These are phyloP conservation scores for Sipunculus nudus DNA, from an alignment of 2,888 invertebrate genomes.

Conservation along the genomic window DNA sequence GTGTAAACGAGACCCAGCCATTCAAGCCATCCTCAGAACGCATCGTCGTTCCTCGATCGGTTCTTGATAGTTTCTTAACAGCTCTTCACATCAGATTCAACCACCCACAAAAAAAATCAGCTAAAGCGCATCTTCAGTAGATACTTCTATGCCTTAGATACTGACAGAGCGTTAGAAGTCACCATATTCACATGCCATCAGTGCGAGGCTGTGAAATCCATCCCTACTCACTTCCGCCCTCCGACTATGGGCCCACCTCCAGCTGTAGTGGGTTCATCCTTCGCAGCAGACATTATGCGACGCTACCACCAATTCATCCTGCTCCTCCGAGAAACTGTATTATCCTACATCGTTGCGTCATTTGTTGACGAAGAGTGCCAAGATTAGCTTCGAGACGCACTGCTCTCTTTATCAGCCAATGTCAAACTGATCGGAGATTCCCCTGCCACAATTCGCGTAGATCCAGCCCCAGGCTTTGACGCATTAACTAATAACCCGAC, in stretches of 20 bases:
- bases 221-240: neutral
- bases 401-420: neutral
- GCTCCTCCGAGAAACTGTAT: neutral
- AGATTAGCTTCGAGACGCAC: neutral
- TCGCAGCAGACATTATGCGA: slow-evolving; percentile 5
- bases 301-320: slow-evolving; percentile 1
- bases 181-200: neutral
- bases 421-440: neutral
- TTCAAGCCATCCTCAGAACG: neutral
- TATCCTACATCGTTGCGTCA: neutral
- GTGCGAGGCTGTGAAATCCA: neutral
- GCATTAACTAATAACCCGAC: neutral
- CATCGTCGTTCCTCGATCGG: slow-evolving; percentile 1
- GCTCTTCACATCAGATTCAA: slow-evolving; percentile 3
- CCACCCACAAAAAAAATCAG: slow-evolving; percentile 4
- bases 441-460: neutral
- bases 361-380: neutral
- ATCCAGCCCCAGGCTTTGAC: slow-evolving; percentile 2
- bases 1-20: neutral
- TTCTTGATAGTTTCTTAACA: slow-evolving; percentile 1
- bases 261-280: neutral
- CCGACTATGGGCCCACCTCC: neutral
- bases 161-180: neutral
- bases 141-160: slow-evolving; percentile 1
- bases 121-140: neutral